Conservation (phyloP, 2,888 invertebrate species). For the Margaritifera margaritifera region DNA sequence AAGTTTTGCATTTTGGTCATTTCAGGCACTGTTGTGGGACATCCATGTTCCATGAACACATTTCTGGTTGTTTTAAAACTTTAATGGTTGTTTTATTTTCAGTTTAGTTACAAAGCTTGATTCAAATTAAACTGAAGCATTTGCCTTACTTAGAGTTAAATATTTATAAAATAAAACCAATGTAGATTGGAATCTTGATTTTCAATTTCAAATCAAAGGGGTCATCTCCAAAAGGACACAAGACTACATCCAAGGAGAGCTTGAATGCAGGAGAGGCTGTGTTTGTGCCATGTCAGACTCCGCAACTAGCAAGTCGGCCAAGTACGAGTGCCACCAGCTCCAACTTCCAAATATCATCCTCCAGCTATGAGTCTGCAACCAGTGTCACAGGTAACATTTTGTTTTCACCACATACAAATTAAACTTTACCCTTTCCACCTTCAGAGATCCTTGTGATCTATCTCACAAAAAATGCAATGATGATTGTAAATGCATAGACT, state of each 20-base stretch:
- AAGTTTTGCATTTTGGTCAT: too few relatives aligned
- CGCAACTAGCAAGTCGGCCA: conserved; percentile 59
- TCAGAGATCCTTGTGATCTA: too few relatives aligned
- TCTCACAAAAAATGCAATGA: too few relatives aligned
- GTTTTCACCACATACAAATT: too few relatives aligned
- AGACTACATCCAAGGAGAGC: conserved; percentile 42
- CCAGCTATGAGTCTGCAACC: conserved; percentile 66
- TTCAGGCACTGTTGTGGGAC: too few relatives aligned
- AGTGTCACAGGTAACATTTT: conserved; percentile 54
- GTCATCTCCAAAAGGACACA: conserved; percentile 59
- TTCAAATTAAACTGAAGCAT: too few relatives aligned
- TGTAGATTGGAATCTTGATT: background rate
- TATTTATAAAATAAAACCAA: background rate
- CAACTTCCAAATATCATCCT: conserved; percentile 70
- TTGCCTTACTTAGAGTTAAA: background rate
- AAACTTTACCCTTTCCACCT: too few relatives aligned
- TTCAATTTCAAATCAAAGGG: conserved; percentile 44
- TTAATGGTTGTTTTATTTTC: too few relatives aligned
- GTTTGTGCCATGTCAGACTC: conserved; percentile 61
- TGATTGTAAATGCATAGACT: too few relatives aligned
- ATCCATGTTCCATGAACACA: too few relatives aligned
- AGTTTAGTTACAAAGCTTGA: too few relatives aligned
- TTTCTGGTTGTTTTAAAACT: too few relatives aligned
- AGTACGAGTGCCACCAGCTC: conserved; percentile 71
- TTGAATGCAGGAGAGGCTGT: conserved; percentile 62